Percentiles rank a stretch among this genome's conserved stretches.
Evolutionary conservation across 2,113 vertebrate species (phyloP).

Genomic region (Erythrocercus mccallii): DNA sequence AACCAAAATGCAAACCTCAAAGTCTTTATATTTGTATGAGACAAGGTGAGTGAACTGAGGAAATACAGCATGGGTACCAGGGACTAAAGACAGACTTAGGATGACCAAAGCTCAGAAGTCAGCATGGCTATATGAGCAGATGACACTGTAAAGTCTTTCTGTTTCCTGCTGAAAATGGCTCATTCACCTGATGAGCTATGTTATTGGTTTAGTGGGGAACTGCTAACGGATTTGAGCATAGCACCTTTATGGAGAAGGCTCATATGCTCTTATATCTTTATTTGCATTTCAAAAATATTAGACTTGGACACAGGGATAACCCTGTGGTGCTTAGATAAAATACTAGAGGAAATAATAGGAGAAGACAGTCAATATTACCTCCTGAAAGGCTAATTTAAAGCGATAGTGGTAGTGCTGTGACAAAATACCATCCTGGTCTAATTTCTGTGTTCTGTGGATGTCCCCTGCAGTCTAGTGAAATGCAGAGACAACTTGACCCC

Average conservation of each 20-base stretch:
- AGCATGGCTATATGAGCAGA: neutral
- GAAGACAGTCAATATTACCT: neutral
- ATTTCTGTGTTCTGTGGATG: neutral
- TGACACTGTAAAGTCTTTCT: neutral
- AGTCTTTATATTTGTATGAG: neutral
- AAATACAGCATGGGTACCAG: neutral
- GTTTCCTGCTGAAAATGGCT: neutral
- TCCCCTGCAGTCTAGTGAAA: neutral
- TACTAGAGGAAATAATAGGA: neutral
- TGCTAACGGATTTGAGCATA: neutral
- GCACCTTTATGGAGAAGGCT: neutral
- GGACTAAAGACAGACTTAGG: neutral
- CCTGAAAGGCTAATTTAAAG: neutral
- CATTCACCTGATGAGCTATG: neutral
- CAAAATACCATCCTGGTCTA: neutral
- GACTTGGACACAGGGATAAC: neutral
- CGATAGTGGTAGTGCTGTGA: accelerated
- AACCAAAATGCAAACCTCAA: neutral
- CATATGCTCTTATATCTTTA: neutral
- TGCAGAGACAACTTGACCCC: neutral
- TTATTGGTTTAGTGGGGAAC: neutral
- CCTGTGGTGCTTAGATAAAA: neutral
- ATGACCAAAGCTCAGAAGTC: neutral
- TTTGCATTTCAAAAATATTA: neutral
- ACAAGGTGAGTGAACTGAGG: neutral